These are phyloP conservation scores for Hypocryptadius cinnamomeus DNA, from an alignment of 2,113 vertebrate genomes.

Conservation along the genomic window DNA sequence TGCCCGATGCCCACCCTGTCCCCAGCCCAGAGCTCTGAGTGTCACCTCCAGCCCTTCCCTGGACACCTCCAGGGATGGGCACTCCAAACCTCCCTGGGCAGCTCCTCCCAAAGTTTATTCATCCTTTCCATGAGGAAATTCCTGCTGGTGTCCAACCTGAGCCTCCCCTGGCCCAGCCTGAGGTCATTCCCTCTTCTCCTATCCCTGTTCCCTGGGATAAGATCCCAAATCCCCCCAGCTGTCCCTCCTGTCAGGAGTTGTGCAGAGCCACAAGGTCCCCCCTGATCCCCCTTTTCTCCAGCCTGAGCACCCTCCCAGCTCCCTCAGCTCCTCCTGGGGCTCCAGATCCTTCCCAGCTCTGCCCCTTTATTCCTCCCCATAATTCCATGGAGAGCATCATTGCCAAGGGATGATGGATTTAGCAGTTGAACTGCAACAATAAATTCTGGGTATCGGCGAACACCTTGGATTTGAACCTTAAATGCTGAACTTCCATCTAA, in stretches of 20 bases:
- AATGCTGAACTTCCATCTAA: neutral
- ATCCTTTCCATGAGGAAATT: neutral
- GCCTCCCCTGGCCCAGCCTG: neutral
- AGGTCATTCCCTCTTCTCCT: neutral
- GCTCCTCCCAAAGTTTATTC: accelerated
- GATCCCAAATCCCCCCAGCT: neutral
- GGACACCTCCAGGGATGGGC: neutral
- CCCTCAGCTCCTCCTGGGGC: neutral
- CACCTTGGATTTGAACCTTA: neutral
- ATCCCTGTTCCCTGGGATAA: neutral
- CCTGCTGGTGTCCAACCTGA: neutral
- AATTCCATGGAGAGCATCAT: neutral
- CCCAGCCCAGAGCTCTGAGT: neutral
- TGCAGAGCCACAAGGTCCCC: neutral
- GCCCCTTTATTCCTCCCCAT: neutral
- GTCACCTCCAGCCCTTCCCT: accelerated
- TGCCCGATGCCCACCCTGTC: accelerated
- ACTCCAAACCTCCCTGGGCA: neutral
- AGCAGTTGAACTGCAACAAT: neutral
- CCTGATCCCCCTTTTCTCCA: neutral
- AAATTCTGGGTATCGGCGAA: neutral
- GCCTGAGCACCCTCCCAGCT: neutral
- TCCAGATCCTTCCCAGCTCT: neutral
- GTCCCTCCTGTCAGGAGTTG: neutral
- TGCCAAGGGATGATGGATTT: neutral